These are phyloP conservation scores for Pelvicachromis taeniatus DNA, from an alignment of 2,113 vertebrate species.

Conservation along the genomic window DNA sequence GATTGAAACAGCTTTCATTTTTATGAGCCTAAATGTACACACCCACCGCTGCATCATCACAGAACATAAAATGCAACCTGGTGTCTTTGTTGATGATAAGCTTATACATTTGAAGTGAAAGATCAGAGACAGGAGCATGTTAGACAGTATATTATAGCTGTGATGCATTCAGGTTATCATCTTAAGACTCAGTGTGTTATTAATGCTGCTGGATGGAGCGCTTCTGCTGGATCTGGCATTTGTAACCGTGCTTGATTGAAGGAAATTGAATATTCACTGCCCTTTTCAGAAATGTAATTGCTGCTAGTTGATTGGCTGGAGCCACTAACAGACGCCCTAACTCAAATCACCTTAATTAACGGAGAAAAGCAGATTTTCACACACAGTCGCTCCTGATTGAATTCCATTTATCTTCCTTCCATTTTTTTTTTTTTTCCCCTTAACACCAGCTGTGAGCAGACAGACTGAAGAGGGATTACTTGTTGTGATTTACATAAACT, in stretches of 20 bases:
- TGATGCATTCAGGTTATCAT: background rate
- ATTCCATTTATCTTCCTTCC: background rate
- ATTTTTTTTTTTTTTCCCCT: conserved; percentile 7
- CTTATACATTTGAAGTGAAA: background rate
- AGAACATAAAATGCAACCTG: background rate
- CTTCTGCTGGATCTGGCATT: background rate
- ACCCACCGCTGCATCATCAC: background rate
- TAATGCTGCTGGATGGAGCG: background rate
- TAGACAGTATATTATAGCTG: background rate
- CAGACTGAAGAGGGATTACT: conserved; percentile 10
- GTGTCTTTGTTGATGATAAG: background rate
- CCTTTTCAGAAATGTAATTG: conserved; percentile 23
- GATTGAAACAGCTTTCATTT: conserved; percentile 20
- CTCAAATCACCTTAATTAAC: conserved; percentile 40
- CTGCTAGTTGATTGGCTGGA: conserved; percentile 32
- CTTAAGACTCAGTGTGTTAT: background rate
- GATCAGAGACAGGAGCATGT: background rate
- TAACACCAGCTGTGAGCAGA: conserved; percentile 41
- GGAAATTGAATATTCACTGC: conserved; percentile 19
- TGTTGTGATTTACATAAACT: conserved; percentile 40
- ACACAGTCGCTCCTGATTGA: conserved; percentile 41
- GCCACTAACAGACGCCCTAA: background rate
- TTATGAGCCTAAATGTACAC: background rate
- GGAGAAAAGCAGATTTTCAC: conserved; percentile 36
- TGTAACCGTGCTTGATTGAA: conserved; percentile 6